Evolutionary conservation across 2,888 invertebrate species (phyloP).

Genomic region (Nezara viridula): DNA sequence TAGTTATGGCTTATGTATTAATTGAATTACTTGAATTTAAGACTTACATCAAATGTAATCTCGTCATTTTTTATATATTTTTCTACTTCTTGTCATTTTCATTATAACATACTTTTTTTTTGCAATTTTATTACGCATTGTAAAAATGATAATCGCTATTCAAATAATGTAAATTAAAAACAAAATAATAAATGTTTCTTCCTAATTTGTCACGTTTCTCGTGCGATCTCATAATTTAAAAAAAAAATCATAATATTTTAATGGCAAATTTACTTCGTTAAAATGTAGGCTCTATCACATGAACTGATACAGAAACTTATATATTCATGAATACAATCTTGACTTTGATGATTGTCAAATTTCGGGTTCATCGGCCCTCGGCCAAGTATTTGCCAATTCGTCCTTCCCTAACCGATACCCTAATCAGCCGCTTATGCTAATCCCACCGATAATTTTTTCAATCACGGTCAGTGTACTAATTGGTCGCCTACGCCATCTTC

Average conservation of each 20-base stretch:
- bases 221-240: neutral
- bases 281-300: neutral
- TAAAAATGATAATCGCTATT: too few relatives aligned
- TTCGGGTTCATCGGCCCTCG: constrained; percentile 38
- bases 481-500: neutral
- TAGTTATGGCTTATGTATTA: too few relatives aligned
- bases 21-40: too few relatives aligned
- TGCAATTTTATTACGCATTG: too few relatives aligned
- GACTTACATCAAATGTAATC: too few relatives aligned
- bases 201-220: too few relatives aligned
- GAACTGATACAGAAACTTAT: neutral
- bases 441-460: neutral
- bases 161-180: too few relatives aligned
- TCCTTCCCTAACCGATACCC: neutral
- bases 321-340: constrained; percentile 19
- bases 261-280: neutral
- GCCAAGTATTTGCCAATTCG: neutral
- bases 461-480: constrained; percentile 36
- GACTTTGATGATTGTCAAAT: constrained; percentile 15
- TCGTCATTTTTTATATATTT: too few relatives aligned
- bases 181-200: too few relatives aligned
- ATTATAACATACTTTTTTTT: too few relatives aligned
- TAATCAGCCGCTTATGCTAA: constrained; percentile 43
- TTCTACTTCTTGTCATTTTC: too few relatives aligned
- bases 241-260: neutral